Evolutionary conservation across 2,797 vertebrate genomes (phyloP), one percentile per base, ranked within the genome.

Genomic region (Podarcis lilfordi): DNA sequence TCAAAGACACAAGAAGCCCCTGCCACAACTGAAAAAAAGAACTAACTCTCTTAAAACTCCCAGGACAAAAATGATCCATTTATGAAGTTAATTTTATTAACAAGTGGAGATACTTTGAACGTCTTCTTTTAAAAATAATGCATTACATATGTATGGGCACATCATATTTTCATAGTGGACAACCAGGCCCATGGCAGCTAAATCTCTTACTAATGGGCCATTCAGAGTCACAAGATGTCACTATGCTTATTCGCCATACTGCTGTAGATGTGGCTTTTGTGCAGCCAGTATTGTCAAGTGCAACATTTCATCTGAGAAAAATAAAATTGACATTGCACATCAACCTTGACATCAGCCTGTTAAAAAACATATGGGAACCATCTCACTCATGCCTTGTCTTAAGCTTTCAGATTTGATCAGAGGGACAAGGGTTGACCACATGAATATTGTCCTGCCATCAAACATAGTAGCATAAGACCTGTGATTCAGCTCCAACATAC

Each of bases 351-450:
- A 94, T 92, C 92, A 76, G 66, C 83, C 91, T 93, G 84, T 85
- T 88, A 82, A 91, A 95, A 91, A 89, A 92, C 86, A 91, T 90
- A 92, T 91, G 94, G 91, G 89, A 74, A 43, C 82, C 85, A 64
- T 50, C 80, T 83, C 81, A 89, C 80, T 91, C 85, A 68, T 91
- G 43, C 71, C 91, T 0, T 93, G 92, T 95, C 96, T 94, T 93
- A 91, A 93, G 85, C 77, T 93, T 91, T 95, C 77, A 76, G 75
- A 91, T 95, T 94, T 94, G 90, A 92, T 95, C 89, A 93, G 90
- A 91, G 89, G 72, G 75, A 50, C 87, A 88, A 59, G 59, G 59
- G 50, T 90, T 94, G 95, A 86, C 21, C 89, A 86, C 76, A 32
- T 37, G 9, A 61, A 84, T 90, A 29, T 89, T 90, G 89, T 85